These are phyloP conservation scores for Scatophagus argus DNA, from an alignment of 2,113 vertebrate species.

Conservation along the genomic window DNA sequence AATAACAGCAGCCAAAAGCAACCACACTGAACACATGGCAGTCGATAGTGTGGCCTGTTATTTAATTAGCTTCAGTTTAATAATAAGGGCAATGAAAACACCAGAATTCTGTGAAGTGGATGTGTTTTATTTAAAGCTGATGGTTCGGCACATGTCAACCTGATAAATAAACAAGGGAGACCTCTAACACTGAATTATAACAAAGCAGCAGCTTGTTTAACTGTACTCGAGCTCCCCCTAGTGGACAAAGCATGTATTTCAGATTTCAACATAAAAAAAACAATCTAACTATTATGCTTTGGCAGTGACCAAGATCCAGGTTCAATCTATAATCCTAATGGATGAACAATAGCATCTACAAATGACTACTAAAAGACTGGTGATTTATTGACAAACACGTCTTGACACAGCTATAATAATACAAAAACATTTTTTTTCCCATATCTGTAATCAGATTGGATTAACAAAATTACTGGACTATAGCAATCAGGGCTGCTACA, in stretches of 20 bases:
- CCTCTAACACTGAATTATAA: constrained; percentile 37
- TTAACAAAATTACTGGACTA: background rate
- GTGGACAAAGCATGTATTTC: background rate
- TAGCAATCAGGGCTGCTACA: background rate
- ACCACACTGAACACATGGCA: background rate
- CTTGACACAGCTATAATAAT: background rate
- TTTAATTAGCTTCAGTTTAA: background rate
- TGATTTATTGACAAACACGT: no score
- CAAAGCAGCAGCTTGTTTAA: constrained; percentile 36
- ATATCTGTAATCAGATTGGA: background rate
- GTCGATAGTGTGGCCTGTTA: background rate
- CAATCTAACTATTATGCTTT: background rate
- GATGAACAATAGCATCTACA: no score
- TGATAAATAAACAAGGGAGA: constrained; percentile 57
- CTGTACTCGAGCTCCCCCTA: constrained; percentile 42
- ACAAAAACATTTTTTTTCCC: background rate
- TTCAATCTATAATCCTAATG: no score
- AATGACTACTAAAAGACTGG: no score
- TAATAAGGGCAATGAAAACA: background rate
- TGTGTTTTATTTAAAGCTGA: constrained; percentile 53
- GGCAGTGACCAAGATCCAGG: background rate
- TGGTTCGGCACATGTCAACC: constrained; percentile 57
- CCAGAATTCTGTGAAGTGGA: background rate
- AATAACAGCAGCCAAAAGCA: background rate
- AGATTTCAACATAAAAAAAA: background rate